phyloP scores from a whole-genome alignment of 1,140 invertebrate species.

The Holcopasites calliopsidis region DNA sequence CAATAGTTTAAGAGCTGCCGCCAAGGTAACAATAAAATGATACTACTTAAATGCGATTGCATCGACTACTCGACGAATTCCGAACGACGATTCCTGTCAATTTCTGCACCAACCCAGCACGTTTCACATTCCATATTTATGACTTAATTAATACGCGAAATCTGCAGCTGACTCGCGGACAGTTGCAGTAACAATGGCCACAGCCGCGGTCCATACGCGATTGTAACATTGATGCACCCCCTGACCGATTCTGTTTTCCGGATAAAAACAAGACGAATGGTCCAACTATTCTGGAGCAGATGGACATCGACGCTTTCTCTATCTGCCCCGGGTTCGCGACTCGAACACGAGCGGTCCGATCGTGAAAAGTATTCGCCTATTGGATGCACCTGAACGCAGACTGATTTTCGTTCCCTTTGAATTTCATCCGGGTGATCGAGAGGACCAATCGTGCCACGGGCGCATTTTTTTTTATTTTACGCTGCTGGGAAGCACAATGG shows the following conservation, averaged over 20 bases:
- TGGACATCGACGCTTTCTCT: slow-evolving; percentile 64
- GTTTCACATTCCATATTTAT: slow-evolving; percentile 34
- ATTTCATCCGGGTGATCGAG: slow-evolving; percentile 35
- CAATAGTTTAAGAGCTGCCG: no score
- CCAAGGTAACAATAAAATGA: no score
- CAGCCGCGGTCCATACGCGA: slow-evolving; percentile 46
- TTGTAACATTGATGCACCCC: slow-evolving; percentile 57
- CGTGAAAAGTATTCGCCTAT: slow-evolving; percentile 52
- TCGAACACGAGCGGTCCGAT: slow-evolving; percentile 46
- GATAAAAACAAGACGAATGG: slow-evolving; percentile 72
- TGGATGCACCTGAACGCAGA: slow-evolving; percentile 29
- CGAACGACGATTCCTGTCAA: slow-evolving; percentile 7
- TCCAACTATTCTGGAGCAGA: slow-evolving; percentile 69
- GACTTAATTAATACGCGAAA: slow-evolving; percentile 63
- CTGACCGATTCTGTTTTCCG: slow-evolving; percentile 38
- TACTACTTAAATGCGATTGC: no score
- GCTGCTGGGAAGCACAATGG: no score
- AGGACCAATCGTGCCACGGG: not conserved
- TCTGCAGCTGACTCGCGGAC: slow-evolving; percentile 62
- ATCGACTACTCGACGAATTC: no score
- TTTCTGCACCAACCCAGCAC: slow-evolving; percentile 22
- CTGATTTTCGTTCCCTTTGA: slow-evolving; percentile 38
- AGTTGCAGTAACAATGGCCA: slow-evolving; percentile 63
- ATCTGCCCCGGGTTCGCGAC: slow-evolving; percentile 44
- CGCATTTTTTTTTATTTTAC: not conserved